Base-by-base conservation (phyloP, 2,113 vertebrate genomes). In the Sebastes schlegelii region DNA sequence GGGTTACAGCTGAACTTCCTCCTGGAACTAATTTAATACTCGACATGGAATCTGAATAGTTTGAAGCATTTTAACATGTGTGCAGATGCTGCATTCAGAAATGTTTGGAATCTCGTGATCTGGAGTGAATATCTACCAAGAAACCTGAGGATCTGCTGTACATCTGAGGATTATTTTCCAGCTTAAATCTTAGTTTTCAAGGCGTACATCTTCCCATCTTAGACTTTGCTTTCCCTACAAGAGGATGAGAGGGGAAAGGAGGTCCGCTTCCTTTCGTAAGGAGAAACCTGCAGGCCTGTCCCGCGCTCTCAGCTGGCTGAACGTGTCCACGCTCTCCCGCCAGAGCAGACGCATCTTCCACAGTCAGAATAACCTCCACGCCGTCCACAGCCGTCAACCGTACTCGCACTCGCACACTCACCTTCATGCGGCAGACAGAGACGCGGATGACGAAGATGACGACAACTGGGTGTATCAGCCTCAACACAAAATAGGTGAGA, bases 271-370 rank as follows among this genome's bases (percentile, higher is more conserved):
- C 79, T 95, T 96, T 90, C 95, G 94, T 85, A 95, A 93, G 92
- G 94, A 97, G 86, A 97, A 96, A 74, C 82, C 96, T 0, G 94
- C 95, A n/a, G 95, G 88, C 9, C 76, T 99, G 83, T 96, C 97
- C 2, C 97, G 96, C 17, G 96, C 98, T 79, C 95, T 97, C 76
- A 98, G 97, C 94, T 99, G 97, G 97, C 96, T 99, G 91, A 97
- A 94, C 91, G 95, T 98, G 91, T 97, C 97, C 76, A 96, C 96
- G 63, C 95, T 99, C 65, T 97, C 97, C 77, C 96, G 93, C 87
- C 96, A 96, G 92, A 97, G 96, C 92, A 95, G 97, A 85, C 96
- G 96, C 84, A 90, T 98, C 76, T 99, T 98, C 85, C 97, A 96
- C 90, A 99, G 98, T 86, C 97, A 97, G 92, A 96, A 93, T 11